Conservation (phyloP, 1,140 invertebrate genomes). For the Dryas iulia region DNA sequence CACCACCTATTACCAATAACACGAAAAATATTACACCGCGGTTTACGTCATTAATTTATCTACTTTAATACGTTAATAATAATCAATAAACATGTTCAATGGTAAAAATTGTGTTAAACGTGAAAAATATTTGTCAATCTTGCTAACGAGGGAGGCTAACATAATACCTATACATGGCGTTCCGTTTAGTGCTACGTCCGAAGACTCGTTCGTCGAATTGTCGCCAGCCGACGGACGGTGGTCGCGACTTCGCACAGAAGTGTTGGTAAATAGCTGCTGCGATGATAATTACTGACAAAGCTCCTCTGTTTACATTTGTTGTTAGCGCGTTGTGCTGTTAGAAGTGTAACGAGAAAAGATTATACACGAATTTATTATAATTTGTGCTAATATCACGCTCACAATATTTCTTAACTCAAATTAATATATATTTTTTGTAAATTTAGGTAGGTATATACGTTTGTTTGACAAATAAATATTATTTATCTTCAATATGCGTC, state of each 20-base stretch:
- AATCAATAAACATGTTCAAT: conserved; percentile 21
- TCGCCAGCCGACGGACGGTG: conserved; percentile 62
- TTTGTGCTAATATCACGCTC: conserved; percentile 30
- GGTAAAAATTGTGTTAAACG: conserved; percentile 28
- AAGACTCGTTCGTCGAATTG: conserved; percentile 66
- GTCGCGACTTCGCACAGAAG: conserved; percentile 73
- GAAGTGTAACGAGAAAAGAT: conserved; percentile 36
- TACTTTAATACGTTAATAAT: conserved; percentile 13
- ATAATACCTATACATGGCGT: conserved; percentile 37
- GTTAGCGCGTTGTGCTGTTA: conserved; percentile 48
- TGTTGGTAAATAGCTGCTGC: conserved; percentile 70
- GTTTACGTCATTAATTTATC: neutral
- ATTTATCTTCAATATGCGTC: neutral
- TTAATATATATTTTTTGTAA: conserved; percentile 5
- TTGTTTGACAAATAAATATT: neutral
- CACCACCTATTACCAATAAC: neutral
- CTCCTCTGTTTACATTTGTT: conserved; percentile 54
- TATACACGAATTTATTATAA: conserved; percentile 39
- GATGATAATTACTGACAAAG: conserved; percentile 73
- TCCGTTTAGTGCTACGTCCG: conserved; percentile 46
- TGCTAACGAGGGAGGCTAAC: conserved; percentile 49
- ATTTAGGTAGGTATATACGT: neutral
- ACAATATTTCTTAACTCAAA: conserved; percentile 12
- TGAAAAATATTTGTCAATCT: conserved; percentile 44
- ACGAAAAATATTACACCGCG: neutral